These are phyloP conservation scores for Caenorhabditis uteleia DNA, from an alignment of 2,888 invertebrate genomes.

Conservation along the genomic window DNA sequence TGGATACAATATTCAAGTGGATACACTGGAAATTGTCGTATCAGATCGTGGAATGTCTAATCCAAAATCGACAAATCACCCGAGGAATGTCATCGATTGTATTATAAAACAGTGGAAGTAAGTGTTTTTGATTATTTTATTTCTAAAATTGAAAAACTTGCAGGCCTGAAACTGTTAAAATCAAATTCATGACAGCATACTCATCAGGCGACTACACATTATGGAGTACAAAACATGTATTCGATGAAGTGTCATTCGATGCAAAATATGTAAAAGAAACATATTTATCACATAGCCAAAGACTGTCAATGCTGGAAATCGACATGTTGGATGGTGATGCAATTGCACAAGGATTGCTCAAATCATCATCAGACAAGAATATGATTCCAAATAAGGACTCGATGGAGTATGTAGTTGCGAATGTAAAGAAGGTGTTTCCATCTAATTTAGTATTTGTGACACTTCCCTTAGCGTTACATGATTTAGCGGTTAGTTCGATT, in stretches of 20 bases:
- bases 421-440: slow-evolving; percentile 2
- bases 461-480: slow-evolving; percentile 1
- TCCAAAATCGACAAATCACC: slow-evolving; percentile 14
- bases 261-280: slow-evolving; percentile 15
- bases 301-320: neutral
- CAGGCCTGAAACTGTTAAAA: slow-evolving; percentile 13
- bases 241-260: slow-evolving; percentile 28
- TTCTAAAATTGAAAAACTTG: neutral
- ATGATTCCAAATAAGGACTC: neutral
- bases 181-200: slow-evolving; percentile 28
- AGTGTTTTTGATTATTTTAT: neutral
- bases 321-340: slow-evolving; percentile 2
- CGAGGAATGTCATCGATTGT: slow-evolving; percentile 31
- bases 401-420: neutral
- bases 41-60: slow-evolving; percentile 27
- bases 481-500: neutral
- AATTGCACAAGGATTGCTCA: neutral
- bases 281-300: neutral
- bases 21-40: slow-evolving; percentile 33
- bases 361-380: neutral
- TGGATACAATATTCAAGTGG: slow-evolving; percentile 11
- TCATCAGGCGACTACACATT: slow-evolving; percentile 13
- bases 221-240: slow-evolving; percentile 18
- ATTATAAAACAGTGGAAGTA: slow-evolving; percentile 21
- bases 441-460: neutral